Evolutionary conservation across 2,113 vertebrate species (phyloP), one percentile per base, ranked within the genome.

Genomic region (Chaetura pelagica): DNA sequence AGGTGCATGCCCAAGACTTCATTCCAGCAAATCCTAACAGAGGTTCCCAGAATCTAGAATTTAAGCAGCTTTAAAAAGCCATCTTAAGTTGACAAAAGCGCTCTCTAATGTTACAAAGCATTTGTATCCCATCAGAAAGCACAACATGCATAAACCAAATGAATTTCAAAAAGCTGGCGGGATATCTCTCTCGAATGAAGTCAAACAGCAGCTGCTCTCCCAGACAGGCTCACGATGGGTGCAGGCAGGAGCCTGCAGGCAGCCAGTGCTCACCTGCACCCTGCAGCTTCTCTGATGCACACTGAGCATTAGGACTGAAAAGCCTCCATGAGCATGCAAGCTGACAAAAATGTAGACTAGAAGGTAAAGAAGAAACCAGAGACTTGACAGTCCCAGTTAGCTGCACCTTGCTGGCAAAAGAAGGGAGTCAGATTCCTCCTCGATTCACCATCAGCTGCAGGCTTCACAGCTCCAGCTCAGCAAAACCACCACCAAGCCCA

Each of bases 351-450:
- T 0, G 5, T 1, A 67, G 51, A 57, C 57, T 38, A 58, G 54
- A 86, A 46, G 15, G 51, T 66, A 62, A 64, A 69, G 29, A 0
- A 0, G 67, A 72, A 95, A 4, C 4, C 52, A 79, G 68, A 20
- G 38, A 24, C 0, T 0, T 1, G 27, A 35, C 34, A 52, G 78
- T 6, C 24, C 15, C 55, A 11, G 30, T 24, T 22, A 72, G 69
- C 54, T 4, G 4, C 38, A 58, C 46, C 54, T 85, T 40, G 30
- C 49, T 83, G 82, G 79, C 63, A 88, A 55, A 71, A 34, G 0
- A 0, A 64, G 16, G 35, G 27, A 85, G n/a, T 34, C 27, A 3
- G 27, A 52, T 48, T 88, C 63, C 52, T 84, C 32, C 61, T 59
- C 9, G 1, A 10, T 38, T 32, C 35, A 48, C 69, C 69, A 44